A percentile compares a stretch with the other conserved stretches of the same genome.
These are phyloP conservation scores for Spinus olivaceus DNA, from an alignment of 2,797 vertebrate species.

Conservation along the genomic window DNA sequence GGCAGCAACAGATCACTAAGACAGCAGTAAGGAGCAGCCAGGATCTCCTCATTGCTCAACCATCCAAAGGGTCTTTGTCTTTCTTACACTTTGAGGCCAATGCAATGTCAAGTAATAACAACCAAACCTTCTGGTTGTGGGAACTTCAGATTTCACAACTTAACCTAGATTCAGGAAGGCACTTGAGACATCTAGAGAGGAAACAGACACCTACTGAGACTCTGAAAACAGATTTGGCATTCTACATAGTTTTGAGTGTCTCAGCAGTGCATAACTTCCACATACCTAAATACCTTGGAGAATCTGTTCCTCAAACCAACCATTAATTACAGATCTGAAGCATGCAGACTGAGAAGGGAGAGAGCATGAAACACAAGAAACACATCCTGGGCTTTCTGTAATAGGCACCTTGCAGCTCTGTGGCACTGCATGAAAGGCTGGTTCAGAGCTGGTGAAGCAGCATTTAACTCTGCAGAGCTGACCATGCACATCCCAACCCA, in stretches of 20 bases:
- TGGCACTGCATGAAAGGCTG: background rate
- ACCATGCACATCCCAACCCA: background rate
- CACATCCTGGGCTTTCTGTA: background rate
- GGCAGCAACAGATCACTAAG: background rate
- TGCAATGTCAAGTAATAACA: background rate
- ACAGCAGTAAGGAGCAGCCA: background rate
- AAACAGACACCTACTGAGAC: background rate
- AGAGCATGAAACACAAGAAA: background rate
- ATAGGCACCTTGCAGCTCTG: conserved; percentile 10
- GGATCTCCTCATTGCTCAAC: background rate
- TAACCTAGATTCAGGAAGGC: background rate
- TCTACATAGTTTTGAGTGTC: background rate
- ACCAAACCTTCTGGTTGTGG: background rate
- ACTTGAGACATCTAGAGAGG: background rate
- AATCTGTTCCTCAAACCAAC: background rate
- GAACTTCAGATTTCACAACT: background rate
- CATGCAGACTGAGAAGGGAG: background rate
- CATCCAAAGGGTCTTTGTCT: background rate
- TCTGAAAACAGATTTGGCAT: background rate
- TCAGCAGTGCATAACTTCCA: background rate
- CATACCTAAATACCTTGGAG: background rate
- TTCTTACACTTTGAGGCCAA: background rate
- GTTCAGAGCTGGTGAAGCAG: background rate
- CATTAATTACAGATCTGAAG: conserved; percentile 27
- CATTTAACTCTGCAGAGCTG: background rate